These are phyloP conservation scores for Timema podura DNA, from an alignment of 2,888 invertebrate genomes.

Conservation along the genomic window DNA sequence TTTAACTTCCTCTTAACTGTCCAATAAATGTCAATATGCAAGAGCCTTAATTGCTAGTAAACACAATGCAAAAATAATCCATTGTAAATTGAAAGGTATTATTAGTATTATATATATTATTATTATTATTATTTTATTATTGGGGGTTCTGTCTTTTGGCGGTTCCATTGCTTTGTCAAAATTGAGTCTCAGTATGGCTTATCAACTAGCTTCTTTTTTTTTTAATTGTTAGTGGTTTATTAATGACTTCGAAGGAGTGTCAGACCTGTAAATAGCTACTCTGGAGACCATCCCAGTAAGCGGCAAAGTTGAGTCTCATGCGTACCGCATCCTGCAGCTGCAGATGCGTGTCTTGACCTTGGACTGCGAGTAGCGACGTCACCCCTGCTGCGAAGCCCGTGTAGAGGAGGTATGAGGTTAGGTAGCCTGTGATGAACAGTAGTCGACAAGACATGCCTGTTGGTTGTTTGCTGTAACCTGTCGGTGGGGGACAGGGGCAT, in stretches of 20 bases:
- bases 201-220: too few relatives aligned
- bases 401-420: conserved; percentile 40
- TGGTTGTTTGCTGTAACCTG: conserved; percentile 40
- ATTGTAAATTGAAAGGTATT: too few relatives aligned
- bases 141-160: background rate
- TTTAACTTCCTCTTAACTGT: too few relatives aligned
- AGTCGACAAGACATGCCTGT: conserved; percentile 38
- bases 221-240: background rate
- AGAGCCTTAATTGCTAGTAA: too few relatives aligned
- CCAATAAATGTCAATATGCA: too few relatives aligned
- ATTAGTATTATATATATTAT: too few relatives aligned
- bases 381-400: conserved; percentile 43
- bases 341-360: conserved; percentile 33
- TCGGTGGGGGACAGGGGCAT: too few relatives aligned
- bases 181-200: too few relatives aligned
- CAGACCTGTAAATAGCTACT: background rate
- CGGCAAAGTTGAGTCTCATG: conserved; percentile 31
- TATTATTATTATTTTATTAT: too few relatives aligned
- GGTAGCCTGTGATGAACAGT: conserved; percentile 40
- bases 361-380: conserved; percentile 40
- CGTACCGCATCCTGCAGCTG: conserved; percentile 31
- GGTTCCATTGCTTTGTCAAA: too few relatives aligned
- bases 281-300: conserved; percentile 24
- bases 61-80: too few relatives aligned
- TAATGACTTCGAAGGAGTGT: background rate